phyloP scores from a whole-genome alignment of 2,797 vertebrate species.

The Garrulus glandarius region DNA sequence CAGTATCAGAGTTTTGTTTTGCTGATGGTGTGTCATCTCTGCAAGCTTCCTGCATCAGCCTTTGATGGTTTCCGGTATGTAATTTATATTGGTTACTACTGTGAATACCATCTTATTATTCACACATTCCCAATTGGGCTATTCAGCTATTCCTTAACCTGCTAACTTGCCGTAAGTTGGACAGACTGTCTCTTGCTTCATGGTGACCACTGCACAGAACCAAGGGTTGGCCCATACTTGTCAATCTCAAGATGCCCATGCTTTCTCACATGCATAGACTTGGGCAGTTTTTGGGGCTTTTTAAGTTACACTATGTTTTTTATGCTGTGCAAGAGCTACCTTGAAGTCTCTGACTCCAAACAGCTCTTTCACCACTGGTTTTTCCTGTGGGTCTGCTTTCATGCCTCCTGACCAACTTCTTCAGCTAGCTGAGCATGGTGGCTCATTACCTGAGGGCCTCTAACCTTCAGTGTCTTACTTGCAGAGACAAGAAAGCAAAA shows the following conservation, averaged over 20 bases:
- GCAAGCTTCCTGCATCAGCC: neutral
- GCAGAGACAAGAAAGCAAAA: neutral
- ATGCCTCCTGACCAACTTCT: neutral
- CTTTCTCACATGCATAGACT: neutral
- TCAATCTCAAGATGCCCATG: neutral
- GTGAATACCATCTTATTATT: neutral
- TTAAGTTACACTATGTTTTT: neutral
- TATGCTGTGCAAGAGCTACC: neutral
- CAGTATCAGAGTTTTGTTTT: neutral
- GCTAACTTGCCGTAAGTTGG: neutral
- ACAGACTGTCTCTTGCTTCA: neutral
- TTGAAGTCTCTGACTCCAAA: neutral
- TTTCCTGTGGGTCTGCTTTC: neutral
- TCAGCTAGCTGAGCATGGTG: neutral
- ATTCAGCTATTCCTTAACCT: neutral
- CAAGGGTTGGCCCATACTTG: neutral
- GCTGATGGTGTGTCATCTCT: neutral
- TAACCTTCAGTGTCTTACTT: neutral
- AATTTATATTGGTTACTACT: neutral
- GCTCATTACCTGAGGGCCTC: neutral
- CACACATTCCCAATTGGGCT: rapidly evolving
- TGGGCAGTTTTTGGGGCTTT: neutral
- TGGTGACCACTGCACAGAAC: neutral
- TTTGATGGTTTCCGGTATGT: neutral
- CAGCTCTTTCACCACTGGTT: neutral